Base-by-base conservation (phyloP, 1,140 invertebrate species). In the Mizuhopecten yessoensis region DNA sequence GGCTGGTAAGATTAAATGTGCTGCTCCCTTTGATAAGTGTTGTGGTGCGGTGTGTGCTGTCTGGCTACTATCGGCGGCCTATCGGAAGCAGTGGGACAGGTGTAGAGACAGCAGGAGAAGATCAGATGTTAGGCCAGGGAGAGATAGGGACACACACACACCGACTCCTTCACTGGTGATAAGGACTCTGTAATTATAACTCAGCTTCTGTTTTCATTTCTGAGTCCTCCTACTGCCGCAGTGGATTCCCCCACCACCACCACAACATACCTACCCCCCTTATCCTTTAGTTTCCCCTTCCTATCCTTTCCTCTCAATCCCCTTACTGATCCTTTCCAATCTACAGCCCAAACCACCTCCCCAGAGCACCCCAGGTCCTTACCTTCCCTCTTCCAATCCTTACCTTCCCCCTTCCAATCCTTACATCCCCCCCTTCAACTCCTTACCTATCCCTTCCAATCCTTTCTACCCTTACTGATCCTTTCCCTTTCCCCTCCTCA, bases 151-250 rank as follows among this genome's bases (percentile, higher is more conserved):
- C 57, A 75, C 57, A 75, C 57, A 75, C 57, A 75, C 57, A 75
- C n/a, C 5, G 23, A 13, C 57, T 75, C 57, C 29, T 5, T 75
- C 57, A n/a, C 57, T 75, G n/a, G 1, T 75, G 57, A 75, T 75
- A 75, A 75, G 57, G 57, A 75, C 5, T 7, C 57, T n/a, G 1
- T 75, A 75, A n/a, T 75, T 75, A n/a, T 75, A 75, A 29, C 23
- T 29, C 57, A n/a, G 57, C 57, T 75, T 75, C 57, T 75, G 57
- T 75, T 75, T 75, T 75, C 57, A 75, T 75, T 75, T 1, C 57
- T n/a, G 23, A 29, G n/a, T 29, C 57, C n/a, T 75, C 23, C 57
- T 17, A n/a, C 20, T 29, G 23, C 57, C 29, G 57, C 57, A 29
- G 57, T 75, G 57, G 57, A 5, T 75, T n/a, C n/a, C 17, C n/a